phyloP scores from a whole-genome alignment of 2,888 invertebrate genomes.

The Scrobipalpa atriplicella region DNA sequence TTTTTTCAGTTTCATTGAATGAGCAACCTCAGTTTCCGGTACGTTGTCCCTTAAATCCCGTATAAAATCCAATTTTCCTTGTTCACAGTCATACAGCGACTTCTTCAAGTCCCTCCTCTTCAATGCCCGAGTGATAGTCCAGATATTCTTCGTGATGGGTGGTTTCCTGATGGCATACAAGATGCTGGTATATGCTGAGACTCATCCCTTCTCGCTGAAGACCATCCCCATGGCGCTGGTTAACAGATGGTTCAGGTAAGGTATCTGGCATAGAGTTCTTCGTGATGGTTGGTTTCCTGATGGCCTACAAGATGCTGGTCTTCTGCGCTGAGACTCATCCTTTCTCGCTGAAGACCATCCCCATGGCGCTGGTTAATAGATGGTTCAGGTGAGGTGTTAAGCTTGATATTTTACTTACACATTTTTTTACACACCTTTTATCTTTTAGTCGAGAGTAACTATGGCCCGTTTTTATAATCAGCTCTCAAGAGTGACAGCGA shows the following conservation, averaged over 20 bases:
- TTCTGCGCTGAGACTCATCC: constrained; percentile 71
- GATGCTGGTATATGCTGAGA: constrained; percentile 71
- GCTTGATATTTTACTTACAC: no score
- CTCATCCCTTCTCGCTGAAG: constrained; percentile 66
- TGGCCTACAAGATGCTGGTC: constrained; percentile 76
- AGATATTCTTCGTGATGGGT: constrained; percentile 78
- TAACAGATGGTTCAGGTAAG: constrained; percentile 72
- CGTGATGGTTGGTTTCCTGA: constrained; percentile 76
- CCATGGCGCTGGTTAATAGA: constrained; percentile 73
- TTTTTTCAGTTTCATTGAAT: no score
- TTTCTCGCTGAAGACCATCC: constrained; percentile 67
- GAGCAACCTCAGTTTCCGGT: no score
- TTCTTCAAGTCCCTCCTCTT: constrained; percentile 75
- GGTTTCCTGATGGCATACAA: constrained; percentile 78
- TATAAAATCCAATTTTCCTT: no score
- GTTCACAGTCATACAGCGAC: constrained; percentile 69
- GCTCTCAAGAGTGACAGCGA: no score
- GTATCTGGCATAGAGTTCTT: constrained; percentile 63
- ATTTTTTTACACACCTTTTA: no score
- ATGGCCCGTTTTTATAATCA: no score
- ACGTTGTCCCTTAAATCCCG: no score
- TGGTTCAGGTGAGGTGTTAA: constrained; percentile 62
- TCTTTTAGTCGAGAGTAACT: no score
- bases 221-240: constrained; percentile 74
- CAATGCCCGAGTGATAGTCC: constrained; percentile 74